These are phyloP conservation scores for Criorhina ranunculi DNA, from an alignment of 2,888 invertebrate genomes.

Conservation along the genomic window DNA sequence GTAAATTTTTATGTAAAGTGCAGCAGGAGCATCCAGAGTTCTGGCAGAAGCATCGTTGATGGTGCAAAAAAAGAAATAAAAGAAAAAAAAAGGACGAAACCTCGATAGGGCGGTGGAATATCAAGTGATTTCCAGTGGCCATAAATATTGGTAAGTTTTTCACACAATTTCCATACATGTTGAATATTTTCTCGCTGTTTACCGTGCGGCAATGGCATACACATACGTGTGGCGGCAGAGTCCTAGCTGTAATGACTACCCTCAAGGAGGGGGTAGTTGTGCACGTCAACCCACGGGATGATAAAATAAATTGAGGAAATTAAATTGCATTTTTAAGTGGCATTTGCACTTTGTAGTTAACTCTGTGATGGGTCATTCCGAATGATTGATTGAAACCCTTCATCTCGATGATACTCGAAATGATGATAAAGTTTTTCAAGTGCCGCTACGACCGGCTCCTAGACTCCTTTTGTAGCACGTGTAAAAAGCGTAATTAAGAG, in stretches of 20 bases:
- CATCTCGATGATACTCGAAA: conserved; percentile 62
- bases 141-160: conserved; percentile 76
- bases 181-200: conserved; percentile 73
- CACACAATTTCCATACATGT: conserved; percentile 76
- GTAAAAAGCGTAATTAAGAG: conserved; percentile 29
- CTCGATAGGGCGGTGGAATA: conserved; percentile 66
- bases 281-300: conserved; percentile 65
- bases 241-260: conserved; percentile 57
- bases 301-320: conserved; percentile 77
- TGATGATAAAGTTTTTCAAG: conserved; percentile 60
- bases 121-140: conserved; percentile 77
- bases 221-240: neutral
- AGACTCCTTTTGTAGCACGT: neutral
- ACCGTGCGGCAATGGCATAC: conserved; percentile 16
- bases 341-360: conserved; percentile 75
- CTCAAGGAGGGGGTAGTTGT: conserved; percentile 49
- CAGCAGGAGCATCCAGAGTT: conserved; percentile 42
- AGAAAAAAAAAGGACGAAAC: conserved; percentile 49
- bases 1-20: conserved; percentile 77
- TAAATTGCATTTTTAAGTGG: conserved; percentile 77
- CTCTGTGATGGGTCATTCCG: conserved; percentile 70
- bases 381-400: conserved; percentile 74
- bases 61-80: conserved; percentile 4
- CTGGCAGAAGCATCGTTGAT: conserved; percentile 39
- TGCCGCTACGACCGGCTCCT: neutral